Percentiles rank a stretch among this genome's conserved stretches.
Evolutionary conservation across 2,113 vertebrate species (phyloP).

Genomic region (Meles meles): DNA sequence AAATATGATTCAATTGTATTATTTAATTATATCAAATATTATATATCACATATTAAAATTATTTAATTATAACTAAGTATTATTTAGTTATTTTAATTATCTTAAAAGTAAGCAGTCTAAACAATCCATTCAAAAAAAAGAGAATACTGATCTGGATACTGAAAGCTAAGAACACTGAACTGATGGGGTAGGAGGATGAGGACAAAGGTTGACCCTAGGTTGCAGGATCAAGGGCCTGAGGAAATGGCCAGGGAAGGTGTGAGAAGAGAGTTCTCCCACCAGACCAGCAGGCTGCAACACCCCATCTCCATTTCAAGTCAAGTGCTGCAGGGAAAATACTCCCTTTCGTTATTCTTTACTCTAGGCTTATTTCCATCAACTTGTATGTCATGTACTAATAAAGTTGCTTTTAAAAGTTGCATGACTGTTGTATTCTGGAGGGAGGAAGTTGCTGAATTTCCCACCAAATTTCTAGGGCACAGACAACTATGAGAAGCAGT

Average conservation of each 20-base stretch:
- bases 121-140: neutral
- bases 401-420: neutral
- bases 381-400: neutral
- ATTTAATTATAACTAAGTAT: neutral
- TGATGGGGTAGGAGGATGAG: neutral
- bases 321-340: too few species aligned
- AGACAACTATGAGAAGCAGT: neutral
- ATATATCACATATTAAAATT: neutral
- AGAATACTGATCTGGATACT: too few species aligned
- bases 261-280: neutral
- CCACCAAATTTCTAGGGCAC: neutral
- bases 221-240: neutral
- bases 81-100: neutral
- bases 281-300: fast-evolving
- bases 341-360: neutral
- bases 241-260: fast-evolving
- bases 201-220: neutral
- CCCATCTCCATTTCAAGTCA: too few species aligned
- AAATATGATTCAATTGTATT: neutral
- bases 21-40: neutral
- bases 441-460: neutral
- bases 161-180: neutral
- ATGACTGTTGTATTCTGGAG: neutral
- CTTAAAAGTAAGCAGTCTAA: neutral
- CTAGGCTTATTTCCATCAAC: neutral